phyloP scores from a whole-genome alignment of 2,113 vertebrate species.

The Epinephelus moara region DNA sequence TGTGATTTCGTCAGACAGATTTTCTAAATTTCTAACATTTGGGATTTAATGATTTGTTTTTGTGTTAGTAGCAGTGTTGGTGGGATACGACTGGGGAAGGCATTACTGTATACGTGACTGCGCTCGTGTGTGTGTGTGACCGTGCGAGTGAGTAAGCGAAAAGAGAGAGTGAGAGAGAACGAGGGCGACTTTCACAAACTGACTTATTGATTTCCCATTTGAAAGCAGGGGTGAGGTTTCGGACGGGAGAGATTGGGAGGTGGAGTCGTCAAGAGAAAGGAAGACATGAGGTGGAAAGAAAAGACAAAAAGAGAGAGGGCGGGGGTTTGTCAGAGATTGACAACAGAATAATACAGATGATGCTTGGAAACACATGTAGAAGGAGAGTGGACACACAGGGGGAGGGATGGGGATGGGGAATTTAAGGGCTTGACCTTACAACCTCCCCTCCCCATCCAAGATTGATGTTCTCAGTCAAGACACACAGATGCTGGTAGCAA shows the following conservation, averaged over 20 bases:
- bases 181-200: conserved; percentile 52
- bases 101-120: not conserved
- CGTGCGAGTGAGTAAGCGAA: conserved; percentile 27
- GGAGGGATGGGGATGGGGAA: conserved; percentile 1
- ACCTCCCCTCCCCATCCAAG: not conserved
- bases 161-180: conserved; percentile 35
- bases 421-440: conserved; percentile 19
- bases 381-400: conserved; percentile 1
- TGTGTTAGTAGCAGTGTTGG: not conserved
- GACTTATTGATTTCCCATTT: conserved; percentile 68
- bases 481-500: conserved; percentile 57
- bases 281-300: conserved; percentile 33
- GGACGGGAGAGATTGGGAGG: conserved; percentile 42
- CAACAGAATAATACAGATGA: conserved; percentile 34
- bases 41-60: conserved; percentile 19
- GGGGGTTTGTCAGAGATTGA: conserved; percentile 2
- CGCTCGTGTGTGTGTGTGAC: not conserved
- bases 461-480: conserved; percentile 46
- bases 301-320: conserved; percentile 21
- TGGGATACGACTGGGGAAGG: not conserved
- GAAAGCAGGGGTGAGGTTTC: conserved; percentile 41
- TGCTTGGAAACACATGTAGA: conserved; percentile 28
- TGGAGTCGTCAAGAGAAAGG: conserved; percentile 20
- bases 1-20: not conserved
- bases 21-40: not conserved